Base-by-base conservation (phyloP, 2,888 invertebrate genomes). In the Thyatira batis region DNA sequence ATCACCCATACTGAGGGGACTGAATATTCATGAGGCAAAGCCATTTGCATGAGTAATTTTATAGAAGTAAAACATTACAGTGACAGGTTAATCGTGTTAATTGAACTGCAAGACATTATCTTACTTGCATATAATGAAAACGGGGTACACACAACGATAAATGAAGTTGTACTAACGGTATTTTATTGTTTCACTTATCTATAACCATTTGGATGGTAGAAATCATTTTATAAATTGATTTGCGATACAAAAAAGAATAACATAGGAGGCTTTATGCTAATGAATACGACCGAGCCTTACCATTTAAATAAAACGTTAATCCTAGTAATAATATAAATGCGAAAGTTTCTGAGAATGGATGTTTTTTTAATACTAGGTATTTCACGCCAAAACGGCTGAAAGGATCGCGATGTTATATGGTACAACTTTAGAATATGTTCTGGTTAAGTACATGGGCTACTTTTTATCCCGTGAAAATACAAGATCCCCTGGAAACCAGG, bases 31-130 rank as follows among this genome's bases (percentile, higher is more conserved):
- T 85, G 73, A 69, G 72, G 63, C 67, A 61, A 73, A 69, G 71
- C 65, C 71, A 87, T 87, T 86, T 84, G 82, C 87, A 87, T 87
- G 78, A 79, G 79, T 84, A 86, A 88, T 85, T 48, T 82, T 83
- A 83, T 83, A 80, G 76, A 80, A 83, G 77, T 80, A 77, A 82
- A 86, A 82, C 80, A 76, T 78, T 71, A 76, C 75, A 64, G 77
- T 73, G 82, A 82, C 83, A 79, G 80, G 76, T 75, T 78, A 76
- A 80, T 80, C 71, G 77, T 75, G 76, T 80, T 82, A 85, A 87
- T 86, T 83, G 81, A 78, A 76, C 69, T 70, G 69, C 69, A 71
- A 66, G 73, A 77, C 71, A 73, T 74, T 80, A 82, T 81, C 78
- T 75, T 62, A 58, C 50, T 52, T 57, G 49, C 20, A n/a, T 51